These are phyloP conservation scores for Merodon equestris DNA, from an alignment of 2,888 invertebrate species.

Conservation along the genomic window DNA sequence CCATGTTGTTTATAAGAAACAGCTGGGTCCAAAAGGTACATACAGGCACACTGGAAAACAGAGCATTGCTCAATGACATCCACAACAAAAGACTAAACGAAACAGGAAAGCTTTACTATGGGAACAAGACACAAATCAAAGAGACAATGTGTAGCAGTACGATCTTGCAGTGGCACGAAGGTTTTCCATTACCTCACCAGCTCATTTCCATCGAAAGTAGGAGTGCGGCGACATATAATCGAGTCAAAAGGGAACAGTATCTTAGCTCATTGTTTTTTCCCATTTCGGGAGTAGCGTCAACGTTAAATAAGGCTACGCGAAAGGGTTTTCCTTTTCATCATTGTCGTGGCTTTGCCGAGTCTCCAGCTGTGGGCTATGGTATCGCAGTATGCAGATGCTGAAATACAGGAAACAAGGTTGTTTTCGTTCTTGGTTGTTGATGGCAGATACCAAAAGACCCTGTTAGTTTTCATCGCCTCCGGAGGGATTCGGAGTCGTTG, in stretches of 20 bases:
- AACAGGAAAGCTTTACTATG: constrained; percentile 60
- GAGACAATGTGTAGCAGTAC: constrained; percentile 61
- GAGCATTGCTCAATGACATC: constrained; percentile 42
- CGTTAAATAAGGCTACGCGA: constrained; percentile 17
- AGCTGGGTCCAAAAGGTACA: constrained; percentile 47
- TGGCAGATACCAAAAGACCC: constrained; percentile 50
- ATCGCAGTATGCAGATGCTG: constrained; percentile 40
- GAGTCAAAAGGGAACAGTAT: constrained; percentile 38
- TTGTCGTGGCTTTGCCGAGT: neutral
- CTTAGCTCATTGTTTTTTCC: constrained; percentile 1
- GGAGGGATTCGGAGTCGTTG: constrained; percentile 26
- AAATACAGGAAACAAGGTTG: constrained; percentile 62
- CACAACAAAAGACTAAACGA: constrained; percentile 30
- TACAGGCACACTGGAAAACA: too few species aligned
- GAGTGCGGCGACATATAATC: constrained; percentile 42
- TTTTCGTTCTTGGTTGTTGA: constrained; percentile 48
- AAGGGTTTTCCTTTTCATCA: constrained; percentile 45
- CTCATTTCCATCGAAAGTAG: constrained; percentile 62
- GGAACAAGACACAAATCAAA: constrained; percentile 66
- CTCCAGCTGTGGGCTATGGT: constrained; percentile 40
- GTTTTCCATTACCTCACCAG: constrained; percentile 57
- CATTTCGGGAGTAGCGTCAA: constrained; percentile 1
- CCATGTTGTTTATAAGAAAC: constrained; percentile 58
- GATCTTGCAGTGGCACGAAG: constrained; percentile 45
- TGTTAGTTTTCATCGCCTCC: constrained; percentile 58